A percentile compares a stretch with the other conserved stretches of the same genome.
These are phyloP conservation scores for Melanostoma scalare DNA, from an alignment of 2,888 invertebrate genomes.

Conservation along the genomic window DNA sequence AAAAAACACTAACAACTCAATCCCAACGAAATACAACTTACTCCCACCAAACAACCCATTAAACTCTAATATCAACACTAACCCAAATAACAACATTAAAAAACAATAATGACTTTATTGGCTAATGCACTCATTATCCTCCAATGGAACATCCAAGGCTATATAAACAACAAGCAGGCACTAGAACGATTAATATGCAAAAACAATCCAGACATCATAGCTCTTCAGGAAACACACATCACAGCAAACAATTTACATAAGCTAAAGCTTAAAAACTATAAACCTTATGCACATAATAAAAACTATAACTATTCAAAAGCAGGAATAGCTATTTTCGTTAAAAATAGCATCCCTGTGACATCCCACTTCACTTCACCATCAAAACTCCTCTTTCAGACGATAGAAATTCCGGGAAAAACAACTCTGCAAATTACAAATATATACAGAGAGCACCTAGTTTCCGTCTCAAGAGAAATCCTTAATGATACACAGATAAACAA, in stretches of 20 bases:
- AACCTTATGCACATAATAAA: no score
- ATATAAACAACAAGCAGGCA: no score
- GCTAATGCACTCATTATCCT: no score
- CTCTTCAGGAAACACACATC: conserved; percentile 33
- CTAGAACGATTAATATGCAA: no score
- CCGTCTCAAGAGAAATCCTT: background rate
- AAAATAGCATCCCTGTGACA: conserved; percentile 9
- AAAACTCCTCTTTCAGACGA: conserved; percentile 14
- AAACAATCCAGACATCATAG: conserved; percentile 22
- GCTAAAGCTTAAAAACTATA: no score
- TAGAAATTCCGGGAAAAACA: conserved; percentile 9
- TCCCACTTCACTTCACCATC: conserved; percentile 13
- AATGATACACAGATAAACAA: background rate
- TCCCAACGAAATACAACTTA: no score
- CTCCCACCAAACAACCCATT: no score
- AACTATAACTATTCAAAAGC: background rate
- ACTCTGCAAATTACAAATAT: conserved; percentile 1
- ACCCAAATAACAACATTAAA: no score
- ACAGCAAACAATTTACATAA: background rate
- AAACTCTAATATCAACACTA: no score
- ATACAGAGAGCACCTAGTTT: conserved; percentile 15
- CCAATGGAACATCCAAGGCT: no score
- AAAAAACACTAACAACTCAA: no score
- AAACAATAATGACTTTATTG: no score
- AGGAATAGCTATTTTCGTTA: conserved; percentile 22